Conservation (phyloP, 2,113 vertebrate genomes). For the Isurus oxyrinchus region DNA sequence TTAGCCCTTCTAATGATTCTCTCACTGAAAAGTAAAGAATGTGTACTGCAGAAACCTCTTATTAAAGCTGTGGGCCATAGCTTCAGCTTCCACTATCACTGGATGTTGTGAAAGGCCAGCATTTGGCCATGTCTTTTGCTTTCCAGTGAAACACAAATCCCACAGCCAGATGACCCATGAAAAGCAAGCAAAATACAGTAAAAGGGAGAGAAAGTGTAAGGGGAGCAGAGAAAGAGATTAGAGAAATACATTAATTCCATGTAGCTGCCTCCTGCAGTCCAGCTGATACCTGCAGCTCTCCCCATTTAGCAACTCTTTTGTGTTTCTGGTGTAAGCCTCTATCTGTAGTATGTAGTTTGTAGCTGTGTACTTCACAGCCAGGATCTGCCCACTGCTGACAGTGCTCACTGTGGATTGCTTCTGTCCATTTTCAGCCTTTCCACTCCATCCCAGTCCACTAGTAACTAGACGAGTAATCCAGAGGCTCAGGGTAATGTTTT, state of each 20-base stretch:
- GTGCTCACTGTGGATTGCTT: background rate
- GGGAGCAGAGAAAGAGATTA: background rate
- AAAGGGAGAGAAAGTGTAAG: background rate
- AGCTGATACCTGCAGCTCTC: background rate
- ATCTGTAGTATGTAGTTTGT: background rate
- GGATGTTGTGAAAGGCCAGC: background rate
- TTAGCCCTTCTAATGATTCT: background rate
- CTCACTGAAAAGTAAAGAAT: background rate
- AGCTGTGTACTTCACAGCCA: background rate
- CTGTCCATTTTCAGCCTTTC: background rate
- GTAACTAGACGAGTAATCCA: background rate
- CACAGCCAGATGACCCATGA: background rate
- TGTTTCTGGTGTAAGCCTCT: background rate
- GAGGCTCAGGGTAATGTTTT: too few species aligned
- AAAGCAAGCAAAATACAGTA: background rate
- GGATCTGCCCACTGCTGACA: background rate
- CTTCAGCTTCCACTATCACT: background rate
- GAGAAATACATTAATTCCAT: background rate
- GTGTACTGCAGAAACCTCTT: background rate
- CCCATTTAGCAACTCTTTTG: background rate
- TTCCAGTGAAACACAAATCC: background rate
- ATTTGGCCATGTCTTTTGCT: background rate
- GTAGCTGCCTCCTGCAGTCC: background rate
- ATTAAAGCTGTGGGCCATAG: background rate
- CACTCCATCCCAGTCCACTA: background rate